Evolutionary conservation across 2,888 invertebrate genomes (phyloP), one percentile per base, ranked within the genome.

Genomic region (Apotomis betuletana): DNA sequence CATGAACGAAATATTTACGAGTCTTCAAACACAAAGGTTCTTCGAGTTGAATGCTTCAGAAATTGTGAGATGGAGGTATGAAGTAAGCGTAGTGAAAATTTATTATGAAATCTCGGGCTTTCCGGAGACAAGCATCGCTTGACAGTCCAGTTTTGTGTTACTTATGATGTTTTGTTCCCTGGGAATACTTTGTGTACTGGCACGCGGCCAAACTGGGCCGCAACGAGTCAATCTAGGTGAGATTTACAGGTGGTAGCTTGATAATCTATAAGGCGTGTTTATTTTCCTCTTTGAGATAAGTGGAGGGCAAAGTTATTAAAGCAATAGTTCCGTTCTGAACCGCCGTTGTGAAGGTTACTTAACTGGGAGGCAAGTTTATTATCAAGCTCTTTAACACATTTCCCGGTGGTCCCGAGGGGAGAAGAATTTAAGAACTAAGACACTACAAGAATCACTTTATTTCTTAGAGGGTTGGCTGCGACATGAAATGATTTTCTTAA

Each of bases 201-300:
- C 62, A 38, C 51, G 51, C 51, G 5, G 51, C 62, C 62, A 62
- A 52, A n/a, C 38, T 38, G 52, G 51, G 52, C 51, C 51, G n/a
- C 15, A 63, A 51, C 59, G 59, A 70, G 59, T 70, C 65, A 60
- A 70, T 70, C 70, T 70, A 54, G 54, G 46, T 41, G 13, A 38
- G 6, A 59, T 54, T 64, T 54, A 60, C 44, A 70, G 54, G 64
- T 65, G 54, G 59, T 15, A 54, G 55, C 54, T 70, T 70, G 60
- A 65, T 65, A 27, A 27, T 70, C 64, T 44, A 8, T 9, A 41
- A 38, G 13, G 41, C 0, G 3, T 38, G 41, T 10, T 52, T 46
- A 54, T 55, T 5, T 54, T 54, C 13, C 54, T 4, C 64, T 44
- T 15, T 13, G 27, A 44, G 52, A 59, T 59, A 41, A 57, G 41